phyloP scores from a whole-genome alignment of 2,888 invertebrate genomes.

The Drosophila limbata region DNA sequence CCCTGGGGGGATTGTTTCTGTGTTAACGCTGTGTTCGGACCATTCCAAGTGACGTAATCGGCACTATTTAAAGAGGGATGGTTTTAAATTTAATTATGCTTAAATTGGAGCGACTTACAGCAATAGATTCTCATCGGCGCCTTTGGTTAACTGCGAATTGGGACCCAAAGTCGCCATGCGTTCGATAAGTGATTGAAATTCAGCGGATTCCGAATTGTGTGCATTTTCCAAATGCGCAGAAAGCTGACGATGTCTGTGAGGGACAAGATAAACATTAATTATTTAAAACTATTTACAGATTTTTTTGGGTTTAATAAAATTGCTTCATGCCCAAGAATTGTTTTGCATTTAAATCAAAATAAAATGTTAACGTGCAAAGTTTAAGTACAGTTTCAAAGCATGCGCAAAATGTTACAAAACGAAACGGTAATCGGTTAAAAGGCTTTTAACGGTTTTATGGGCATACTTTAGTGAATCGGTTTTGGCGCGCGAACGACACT shows the following conservation, averaged over 20 bases:
- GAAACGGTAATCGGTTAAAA: slow-evolving; percentile 23
- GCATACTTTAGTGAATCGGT: slow-evolving; percentile 85
- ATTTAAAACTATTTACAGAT: background rate
- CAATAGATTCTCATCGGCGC: slow-evolving; percentile 91
- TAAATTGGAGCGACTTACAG: slow-evolving; percentile 87
- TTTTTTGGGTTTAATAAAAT: background rate
- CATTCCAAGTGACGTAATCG: slow-evolving; percentile 94
- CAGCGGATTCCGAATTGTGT: slow-evolving; percentile 76
- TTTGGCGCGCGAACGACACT: slow-evolving; percentile 83
- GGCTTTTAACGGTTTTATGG: slow-evolving; percentile 38
- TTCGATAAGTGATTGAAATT: slow-evolving; percentile 83
- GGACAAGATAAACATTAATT: background rate
- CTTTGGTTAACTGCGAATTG: slow-evolving; percentile 90
- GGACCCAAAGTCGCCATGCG: slow-evolving; percentile 88
- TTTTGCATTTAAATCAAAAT: background rate
- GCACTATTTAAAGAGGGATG: slow-evolving; percentile 86
- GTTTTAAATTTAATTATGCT: accelerated
- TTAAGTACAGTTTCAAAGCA: slow-evolving; percentile 21
- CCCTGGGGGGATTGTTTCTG: slow-evolving; percentile 86
- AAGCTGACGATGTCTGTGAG: slow-evolving; percentile 73
- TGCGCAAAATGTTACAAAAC: slow-evolving; percentile 35
- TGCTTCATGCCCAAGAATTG: slow-evolving; percentile 17
- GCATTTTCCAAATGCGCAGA: slow-evolving; percentile 59
- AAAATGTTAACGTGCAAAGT: slow-evolving; percentile 32
- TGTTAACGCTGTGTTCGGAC: slow-evolving; percentile 89